These are phyloP conservation scores for Cinclus cinclus DNA, from an alignment of 2,113 vertebrate genomes.

Conservation along the genomic window DNA sequence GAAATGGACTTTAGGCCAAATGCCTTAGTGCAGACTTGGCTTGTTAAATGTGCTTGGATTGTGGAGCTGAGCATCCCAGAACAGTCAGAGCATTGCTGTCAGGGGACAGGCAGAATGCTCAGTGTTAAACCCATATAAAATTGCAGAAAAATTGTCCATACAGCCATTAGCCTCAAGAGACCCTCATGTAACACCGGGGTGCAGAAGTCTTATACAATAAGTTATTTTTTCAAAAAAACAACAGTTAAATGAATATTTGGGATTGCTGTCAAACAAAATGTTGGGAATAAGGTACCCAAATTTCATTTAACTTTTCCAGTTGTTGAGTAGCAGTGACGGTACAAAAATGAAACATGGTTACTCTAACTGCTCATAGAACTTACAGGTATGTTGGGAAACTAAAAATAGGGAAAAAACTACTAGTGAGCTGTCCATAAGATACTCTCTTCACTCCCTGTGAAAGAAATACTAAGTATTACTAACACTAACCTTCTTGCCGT, in stretches of 20 bases:
- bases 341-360: neutral
- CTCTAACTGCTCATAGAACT: neutral
- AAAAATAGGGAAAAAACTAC: neutral
- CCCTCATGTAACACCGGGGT: fast-evolving
- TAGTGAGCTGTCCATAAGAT: neutral
- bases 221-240: neutral
- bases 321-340: neutral
- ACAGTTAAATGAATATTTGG: neutral
- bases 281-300: neutral
- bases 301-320: neutral
- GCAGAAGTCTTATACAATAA: neutral
- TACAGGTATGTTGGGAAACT: neutral
- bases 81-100: neutral
- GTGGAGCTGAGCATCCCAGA: neutral
- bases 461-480: neutral
- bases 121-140: neutral
- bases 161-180: neutral
- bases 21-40: neutral
- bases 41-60: neutral
- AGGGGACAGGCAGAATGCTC: neutral
- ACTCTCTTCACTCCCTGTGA: neutral
- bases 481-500: neutral
- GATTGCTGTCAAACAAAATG: neutral
- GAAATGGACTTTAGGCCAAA: neutral
- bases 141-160: neutral